Evolutionary conservation across 2,888 invertebrate species (phyloP), one percentile per base, ranked within the genome.

Genomic region (Parelbella ahira): DNA sequence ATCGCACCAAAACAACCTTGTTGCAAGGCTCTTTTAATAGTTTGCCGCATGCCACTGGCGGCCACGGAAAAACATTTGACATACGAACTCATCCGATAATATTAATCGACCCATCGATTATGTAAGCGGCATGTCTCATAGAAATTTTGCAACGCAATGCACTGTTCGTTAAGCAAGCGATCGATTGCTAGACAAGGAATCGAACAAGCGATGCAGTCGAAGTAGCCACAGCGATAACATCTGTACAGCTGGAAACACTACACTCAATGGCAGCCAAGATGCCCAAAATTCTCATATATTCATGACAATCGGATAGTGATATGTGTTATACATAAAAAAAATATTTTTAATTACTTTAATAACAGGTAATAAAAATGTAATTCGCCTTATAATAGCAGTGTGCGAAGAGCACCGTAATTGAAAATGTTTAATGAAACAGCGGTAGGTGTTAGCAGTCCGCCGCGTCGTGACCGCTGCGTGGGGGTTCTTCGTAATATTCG

Each of bases 1-100:
- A 60, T 58, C 63, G 61, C 60, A 62, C 56, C 63, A 61, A 68
- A 63, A 68, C 76, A 81, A 74, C 83, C 83, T 83, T 80, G 82
- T 57, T 50, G 63, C 82, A 79, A 82, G 82, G 81, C 69, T 75
- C 67, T 73, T 56, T 49, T 44, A 51, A 50, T 48, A 48, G 39
- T 53, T 51, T 47, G 49, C 50, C 50, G 54, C 50, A 46, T 50
- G 45, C 49, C 38, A 18, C 47, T 46, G 45, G 30, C 47, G 49
- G 47, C 50, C 51, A 49, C 50, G 49, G 50, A 48, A 44, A 45
- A 48, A 51, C 48, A 50, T 51, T 55, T 50, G 53, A 53, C 51
- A 49, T 36, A 47, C 48, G 44, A 44, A 46, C 49, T 45, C 43
- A 46, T 45, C 38, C 28, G 24, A 48, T 28, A 24, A 19, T 28